These are phyloP conservation scores for Pachycephala philippinensis DNA, from an alignment of 2,113 vertebrate species.

Conservation along the genomic window DNA sequence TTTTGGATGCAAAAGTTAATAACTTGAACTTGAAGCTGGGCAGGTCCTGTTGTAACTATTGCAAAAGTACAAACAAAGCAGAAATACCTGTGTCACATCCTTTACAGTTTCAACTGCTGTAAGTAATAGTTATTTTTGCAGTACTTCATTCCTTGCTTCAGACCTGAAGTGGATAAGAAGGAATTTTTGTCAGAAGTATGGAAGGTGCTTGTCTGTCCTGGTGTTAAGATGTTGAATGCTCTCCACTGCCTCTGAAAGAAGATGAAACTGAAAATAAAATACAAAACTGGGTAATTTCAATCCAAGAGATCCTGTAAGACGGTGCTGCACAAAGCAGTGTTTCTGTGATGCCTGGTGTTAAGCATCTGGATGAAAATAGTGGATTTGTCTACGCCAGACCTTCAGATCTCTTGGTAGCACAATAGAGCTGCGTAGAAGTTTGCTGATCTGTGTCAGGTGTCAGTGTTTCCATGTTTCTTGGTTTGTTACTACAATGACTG, in stretches of 20 bases:
- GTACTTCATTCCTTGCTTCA: neutral
- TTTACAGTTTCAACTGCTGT: neutral
- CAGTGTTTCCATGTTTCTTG: neutral
- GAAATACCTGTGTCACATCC: neutral
- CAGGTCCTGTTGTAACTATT: neutral
- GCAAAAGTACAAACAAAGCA: neutral
- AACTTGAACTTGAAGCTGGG: neutral
- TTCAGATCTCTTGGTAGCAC: neutral
- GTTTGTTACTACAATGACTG: neutral
- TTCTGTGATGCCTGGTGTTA: neutral
- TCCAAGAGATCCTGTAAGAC: neutral
- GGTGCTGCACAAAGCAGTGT: neutral
- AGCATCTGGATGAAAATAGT: neutral
- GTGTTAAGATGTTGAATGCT: neutral
- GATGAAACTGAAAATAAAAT: slow-evolving; percentile 20
- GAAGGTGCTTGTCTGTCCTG: neutral
- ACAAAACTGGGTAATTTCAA: neutral
- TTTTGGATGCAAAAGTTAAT: neutral
- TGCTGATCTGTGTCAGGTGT: neutral
- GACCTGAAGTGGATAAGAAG: neutral
- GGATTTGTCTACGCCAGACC: neutral
- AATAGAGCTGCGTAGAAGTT: neutral
- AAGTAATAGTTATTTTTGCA: neutral
- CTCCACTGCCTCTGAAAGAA: neutral
- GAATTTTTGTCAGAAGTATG: neutral